Evolutionary conservation across 2,113 vertebrate species (phyloP), one percentile per base, ranked within the genome.

Genomic region (Ornithorhynchus anatinus): DNA sequence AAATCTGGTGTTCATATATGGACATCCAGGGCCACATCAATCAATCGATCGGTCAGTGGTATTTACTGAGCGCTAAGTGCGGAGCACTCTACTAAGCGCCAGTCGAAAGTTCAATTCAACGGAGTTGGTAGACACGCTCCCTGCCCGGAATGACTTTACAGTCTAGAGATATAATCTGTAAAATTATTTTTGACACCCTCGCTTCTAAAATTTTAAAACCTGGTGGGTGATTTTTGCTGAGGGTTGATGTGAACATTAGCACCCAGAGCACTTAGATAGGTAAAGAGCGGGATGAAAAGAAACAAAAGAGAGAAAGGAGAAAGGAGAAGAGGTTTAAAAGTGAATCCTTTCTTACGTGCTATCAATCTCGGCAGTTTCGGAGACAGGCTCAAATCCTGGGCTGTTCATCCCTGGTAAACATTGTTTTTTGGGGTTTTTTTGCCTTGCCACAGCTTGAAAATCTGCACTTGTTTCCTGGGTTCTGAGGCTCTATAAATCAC

Each of bases 201-300:
- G 8, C 35, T 57, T 45, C 53, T 63, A 59, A 8, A 63, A 20
- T 47, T 60, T 31, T 82, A 38, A 73, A 75, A 70, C 11, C 52
- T 57, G 27, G 60, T 2, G 40, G 20, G 35, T 48, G 25, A 75
- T 64, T 54, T 64, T 25, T 59, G 17, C 27, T 15, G 59, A 51
- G 6, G 3, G n/a, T 0, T 68, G 4, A 37, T 12, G 8, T 57
- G 53, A 75, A 88, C 38, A 64, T 38, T 72, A 35, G 73, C 29
- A 60, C 47, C 23, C 14, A 68, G 63, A 32, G 32, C 17, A 25
- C 23, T 48, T 10, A 23, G 25, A 9, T 51, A 31, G 48, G 20
- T 27, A 39, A 14, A 27, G 29, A 51, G 32, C 5, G 27, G 8
- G 40, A 13, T 29, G 48, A 4, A 35, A 48, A 62, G 16, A 5